phyloP scores from a whole-genome alignment of 2,113 vertebrate genomes.

The Solea solea region DNA sequence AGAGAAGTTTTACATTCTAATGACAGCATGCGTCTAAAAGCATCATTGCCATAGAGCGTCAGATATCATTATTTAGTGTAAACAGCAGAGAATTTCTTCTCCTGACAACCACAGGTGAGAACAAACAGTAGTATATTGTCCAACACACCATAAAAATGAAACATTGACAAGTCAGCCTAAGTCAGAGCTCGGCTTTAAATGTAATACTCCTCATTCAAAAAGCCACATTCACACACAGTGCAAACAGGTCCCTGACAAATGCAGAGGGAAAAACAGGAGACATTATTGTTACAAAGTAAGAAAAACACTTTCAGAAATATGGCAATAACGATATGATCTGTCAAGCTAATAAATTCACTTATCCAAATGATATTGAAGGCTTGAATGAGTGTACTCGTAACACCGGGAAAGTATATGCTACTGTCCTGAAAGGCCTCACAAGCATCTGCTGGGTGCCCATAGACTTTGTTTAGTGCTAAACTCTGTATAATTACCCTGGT shows the following conservation, averaged over 20 bases:
- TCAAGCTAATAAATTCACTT: conserved; percentile 30
- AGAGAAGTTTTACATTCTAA: conserved; percentile 58
- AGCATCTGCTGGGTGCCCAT: conserved; percentile 17
- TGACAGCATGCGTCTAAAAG: conserved; percentile 45
- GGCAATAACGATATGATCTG: conserved; percentile 15
- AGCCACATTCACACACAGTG: conserved; percentile 26
- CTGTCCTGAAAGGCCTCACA: conserved; percentile 30
- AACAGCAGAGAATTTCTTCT: conserved; percentile 49
- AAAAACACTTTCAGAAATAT: conserved; percentile 26
- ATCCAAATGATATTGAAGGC: conserved; percentile 32
- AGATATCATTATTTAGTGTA: conserved; percentile 56
- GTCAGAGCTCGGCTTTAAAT: conserved; percentile 10
- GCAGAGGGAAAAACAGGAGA: conserved; percentile 12
- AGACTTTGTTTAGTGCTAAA: conserved; percentile 31
- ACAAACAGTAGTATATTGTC: conserved; percentile 43
- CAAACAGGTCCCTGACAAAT: conserved; percentile 18
- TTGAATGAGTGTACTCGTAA: conserved; percentile 31
- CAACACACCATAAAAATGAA: neutral
- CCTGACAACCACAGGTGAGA: conserved; percentile 48
- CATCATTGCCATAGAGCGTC: conserved; percentile 32
- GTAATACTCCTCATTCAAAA: conserved; percentile 28
- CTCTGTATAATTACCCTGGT: conserved; percentile 17
- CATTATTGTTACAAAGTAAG: conserved; percentile 14
- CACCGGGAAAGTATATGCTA: conserved; percentile 21
- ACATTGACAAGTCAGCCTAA: conserved; percentile 6